phyloP scores from a whole-genome alignment of 1,140 invertebrate genomes.

The Macrocentrus cingulum region DNA sequence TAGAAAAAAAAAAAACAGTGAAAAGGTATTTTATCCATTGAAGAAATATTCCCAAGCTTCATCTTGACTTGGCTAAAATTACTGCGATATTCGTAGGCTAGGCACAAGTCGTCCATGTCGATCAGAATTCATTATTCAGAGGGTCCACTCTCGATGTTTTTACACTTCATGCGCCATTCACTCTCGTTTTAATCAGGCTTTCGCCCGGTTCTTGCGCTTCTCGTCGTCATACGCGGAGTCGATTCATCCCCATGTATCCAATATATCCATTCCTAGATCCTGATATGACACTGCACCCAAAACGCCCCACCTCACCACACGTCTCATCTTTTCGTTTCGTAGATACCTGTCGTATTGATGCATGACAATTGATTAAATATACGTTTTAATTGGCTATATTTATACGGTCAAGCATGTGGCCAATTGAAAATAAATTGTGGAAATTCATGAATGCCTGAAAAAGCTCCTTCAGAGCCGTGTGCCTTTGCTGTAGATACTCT shows the following conservation, averaged over 20 bases:
- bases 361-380: not conserved
- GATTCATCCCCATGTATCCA: conserved; percentile 41
- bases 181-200: conserved; percentile 7
- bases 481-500: not conserved
- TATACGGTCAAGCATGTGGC: too few species aligned
- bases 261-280: not conserved
- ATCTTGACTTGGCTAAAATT: conserved; percentile 2
- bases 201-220: conserved; percentile 31
- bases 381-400: too few species aligned
- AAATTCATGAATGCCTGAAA: not conserved
- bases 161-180: not conserved
- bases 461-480: conserved; percentile 4
- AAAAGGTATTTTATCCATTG: conserved; percentile 11
- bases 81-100: not conserved
- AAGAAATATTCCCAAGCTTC: not conserved
- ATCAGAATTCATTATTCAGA: too few species aligned
- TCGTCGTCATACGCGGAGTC: conserved; percentile 45
- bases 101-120: too few species aligned
- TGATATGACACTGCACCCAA: too few species aligned
- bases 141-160: too few species aligned
- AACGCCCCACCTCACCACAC: conserved; percentile 29
- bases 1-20: too few species aligned
- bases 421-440: not conserved
- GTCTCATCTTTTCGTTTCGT: conserved; percentile 37
- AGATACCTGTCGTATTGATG: conserved; percentile 33